phyloP scores from a whole-genome alignment of 2,888 invertebrate genomes.

The Physocephala rufipes region DNA sequence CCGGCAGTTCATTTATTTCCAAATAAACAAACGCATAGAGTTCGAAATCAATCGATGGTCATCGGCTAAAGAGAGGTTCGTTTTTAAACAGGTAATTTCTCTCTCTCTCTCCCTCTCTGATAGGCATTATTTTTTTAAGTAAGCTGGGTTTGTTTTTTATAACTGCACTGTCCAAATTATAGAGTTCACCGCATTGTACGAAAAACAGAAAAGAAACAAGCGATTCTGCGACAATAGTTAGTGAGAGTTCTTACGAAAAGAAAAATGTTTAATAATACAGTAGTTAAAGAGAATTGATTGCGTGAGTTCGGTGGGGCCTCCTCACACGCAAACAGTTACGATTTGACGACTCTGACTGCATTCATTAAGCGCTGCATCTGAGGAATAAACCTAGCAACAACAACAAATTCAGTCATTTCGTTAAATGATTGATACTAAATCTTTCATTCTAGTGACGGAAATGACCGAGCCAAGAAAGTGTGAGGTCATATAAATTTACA shows the following conservation, averaged over 20 bases:
- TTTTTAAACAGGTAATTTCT: neutral
- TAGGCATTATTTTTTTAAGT: neutral
- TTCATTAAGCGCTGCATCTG: no score
- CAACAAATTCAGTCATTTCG: neutral
- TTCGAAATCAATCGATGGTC: neutral
- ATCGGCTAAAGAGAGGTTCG: neutral
- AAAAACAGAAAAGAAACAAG: no score
- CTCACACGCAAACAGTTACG: no score
- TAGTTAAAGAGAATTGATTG: no score
- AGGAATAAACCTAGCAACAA: neutral
- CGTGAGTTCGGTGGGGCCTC: no score
- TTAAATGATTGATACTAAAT: neutral
- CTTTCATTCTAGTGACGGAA: neutral
- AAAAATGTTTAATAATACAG: no score
- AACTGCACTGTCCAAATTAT: no score
- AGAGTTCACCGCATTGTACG: no score
- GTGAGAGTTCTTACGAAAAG: no score
- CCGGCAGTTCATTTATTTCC: neutral
- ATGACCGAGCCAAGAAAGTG: no score
- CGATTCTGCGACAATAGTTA: no score
- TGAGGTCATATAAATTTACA: neutral
- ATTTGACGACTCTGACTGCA: no score
- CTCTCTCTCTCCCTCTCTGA: neutral
- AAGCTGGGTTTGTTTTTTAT: neutral
- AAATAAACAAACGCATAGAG: conserved; percentile 19